Evolutionary conservation across 1,140 invertebrate genomes (phyloP).

Genomic region (Caenorhabditis inopinata): DNA sequence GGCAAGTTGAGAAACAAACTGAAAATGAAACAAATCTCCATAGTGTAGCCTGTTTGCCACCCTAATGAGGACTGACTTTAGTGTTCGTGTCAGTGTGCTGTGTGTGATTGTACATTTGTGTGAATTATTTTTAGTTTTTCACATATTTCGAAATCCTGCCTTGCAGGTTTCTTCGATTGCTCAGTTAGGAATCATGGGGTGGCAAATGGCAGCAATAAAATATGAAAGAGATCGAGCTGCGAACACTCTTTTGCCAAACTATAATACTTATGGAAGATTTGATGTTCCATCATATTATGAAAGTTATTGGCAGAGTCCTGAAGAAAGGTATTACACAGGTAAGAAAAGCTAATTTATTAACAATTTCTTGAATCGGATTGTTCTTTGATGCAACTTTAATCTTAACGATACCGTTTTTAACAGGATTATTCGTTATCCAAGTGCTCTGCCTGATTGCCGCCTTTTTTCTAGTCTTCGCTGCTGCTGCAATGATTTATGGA

Average conservation of each 20-base stretch:
- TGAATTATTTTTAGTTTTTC: not conserved
- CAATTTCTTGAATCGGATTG: too few species aligned
- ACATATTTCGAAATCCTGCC: not conserved
- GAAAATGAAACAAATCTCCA: not conserved
- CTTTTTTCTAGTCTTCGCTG: slow-evolving; percentile 63
- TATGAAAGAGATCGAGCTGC: slow-evolving; percentile 65
- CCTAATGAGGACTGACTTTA: too few species aligned
- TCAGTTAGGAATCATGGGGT: slow-evolving; percentile 62
- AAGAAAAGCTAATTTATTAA: not conserved
- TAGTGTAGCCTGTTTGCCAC: slow-evolving; percentile 8
- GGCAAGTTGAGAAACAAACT: slow-evolving; percentile 43
- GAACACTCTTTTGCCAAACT: slow-evolving; percentile 63
- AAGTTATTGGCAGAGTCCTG: slow-evolving; percentile 59
- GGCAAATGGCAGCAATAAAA: slow-evolving; percentile 66
- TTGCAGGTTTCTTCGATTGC: slow-evolving; percentile 61
- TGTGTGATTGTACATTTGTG: too few species aligned
- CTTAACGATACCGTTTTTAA: too few species aligned
- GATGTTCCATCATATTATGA: slow-evolving; percentile 63
- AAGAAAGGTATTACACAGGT: slow-evolving; percentile 65
- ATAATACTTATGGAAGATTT: slow-evolving; percentile 64
- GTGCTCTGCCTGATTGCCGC: slow-evolving; percentile 61
- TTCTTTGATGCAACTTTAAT: too few species aligned
- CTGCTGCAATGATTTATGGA: slow-evolving; percentile 61
- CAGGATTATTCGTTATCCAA: slow-evolving; percentile 64
- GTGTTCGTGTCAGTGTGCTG: not conserved